Evolutionary conservation across 1,140 invertebrate species (phyloP).

Genomic region (Sycophila sp.): DNA sequence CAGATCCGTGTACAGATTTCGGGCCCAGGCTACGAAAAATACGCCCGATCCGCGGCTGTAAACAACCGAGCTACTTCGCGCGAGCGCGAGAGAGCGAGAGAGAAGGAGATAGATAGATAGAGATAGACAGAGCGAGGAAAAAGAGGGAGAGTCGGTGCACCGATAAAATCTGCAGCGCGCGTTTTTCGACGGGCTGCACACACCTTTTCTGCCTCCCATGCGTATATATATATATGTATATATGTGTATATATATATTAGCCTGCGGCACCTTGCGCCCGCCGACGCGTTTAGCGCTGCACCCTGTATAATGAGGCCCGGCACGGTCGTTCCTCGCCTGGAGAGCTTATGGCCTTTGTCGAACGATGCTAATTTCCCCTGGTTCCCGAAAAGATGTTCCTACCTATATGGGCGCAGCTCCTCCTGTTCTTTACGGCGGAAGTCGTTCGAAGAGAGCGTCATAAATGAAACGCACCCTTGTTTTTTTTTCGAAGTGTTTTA

Average conservation of each 20-base stretch:
- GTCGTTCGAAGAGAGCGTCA: too few relatives aligned
- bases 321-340: background rate
- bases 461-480: too few relatives aligned
- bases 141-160: too few relatives aligned
- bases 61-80: conserved; percentile 39
- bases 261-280: background rate
- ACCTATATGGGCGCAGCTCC: background rate
- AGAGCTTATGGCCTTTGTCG: too few relatives aligned
- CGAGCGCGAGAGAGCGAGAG: background rate
- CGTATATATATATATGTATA: too few relatives aligned
- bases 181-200: background rate
- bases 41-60: conserved; percentile 48
- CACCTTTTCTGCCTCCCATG: background rate
- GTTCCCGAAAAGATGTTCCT: too few relatives aligned
- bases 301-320: background rate
- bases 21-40: conserved; percentile 56
- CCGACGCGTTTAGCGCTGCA: background rate
- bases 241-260: too few relatives aligned
- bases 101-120: too few relatives aligned
- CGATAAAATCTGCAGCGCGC: conserved; percentile 25
- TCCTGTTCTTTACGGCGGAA: background rate
- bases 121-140: too few relatives aligned
- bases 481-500: too few relatives aligned
- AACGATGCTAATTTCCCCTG: too few relatives aligned
- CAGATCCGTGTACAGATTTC: conserved; percentile 63